These are phyloP conservation scores for Riptortus pedestris DNA, from an alignment of 1,140 invertebrate species.

Conservation along the genomic window DNA sequence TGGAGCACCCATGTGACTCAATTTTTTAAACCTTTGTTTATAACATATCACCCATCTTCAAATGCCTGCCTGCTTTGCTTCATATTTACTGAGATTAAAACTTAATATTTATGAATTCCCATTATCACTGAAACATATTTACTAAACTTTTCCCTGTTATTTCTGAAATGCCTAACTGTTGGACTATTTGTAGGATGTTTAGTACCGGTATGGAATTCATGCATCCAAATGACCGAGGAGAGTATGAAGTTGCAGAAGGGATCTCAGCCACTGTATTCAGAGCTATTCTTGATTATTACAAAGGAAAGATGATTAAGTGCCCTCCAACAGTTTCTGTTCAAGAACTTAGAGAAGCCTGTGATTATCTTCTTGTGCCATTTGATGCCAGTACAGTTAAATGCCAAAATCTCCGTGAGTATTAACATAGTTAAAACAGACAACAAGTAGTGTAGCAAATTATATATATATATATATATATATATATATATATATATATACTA, in stretches of 20 bases:
- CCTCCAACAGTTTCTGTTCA: conserved; percentile 71
- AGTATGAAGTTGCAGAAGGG: conserved; percentile 97
- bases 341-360: conserved; percentile 94
- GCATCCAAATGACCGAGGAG: conserved; percentile 87
- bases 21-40: too few relatives aligned
- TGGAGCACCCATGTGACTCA: too few relatives aligned
- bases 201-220: conserved; percentile 87
- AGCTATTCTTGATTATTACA: conserved; percentile 93
- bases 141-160: too few relatives aligned
- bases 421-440: not conserved
- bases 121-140: too few relatives aligned
- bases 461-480: not conserved
- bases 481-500: not conserved
- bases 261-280: conserved; percentile 91
- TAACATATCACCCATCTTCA: too few relatives aligned
- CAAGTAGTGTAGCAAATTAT: not conserved
- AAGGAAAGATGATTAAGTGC: conserved; percentile 67
- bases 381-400: conserved; percentile 92
- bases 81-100: too few relatives aligned
- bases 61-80: too few relatives aligned
- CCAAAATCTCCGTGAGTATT: conserved; percentile 75
- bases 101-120: too few relatives aligned
- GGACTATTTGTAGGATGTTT: conserved; percentile 86
- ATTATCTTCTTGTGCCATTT: conserved; percentile 96
- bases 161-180: too few relatives aligned